Evolutionary conservation across 2,113 vertebrate genomes (phyloP), one percentile per base, ranked within the genome.

Genomic region (Scortum barcoo): DNA sequence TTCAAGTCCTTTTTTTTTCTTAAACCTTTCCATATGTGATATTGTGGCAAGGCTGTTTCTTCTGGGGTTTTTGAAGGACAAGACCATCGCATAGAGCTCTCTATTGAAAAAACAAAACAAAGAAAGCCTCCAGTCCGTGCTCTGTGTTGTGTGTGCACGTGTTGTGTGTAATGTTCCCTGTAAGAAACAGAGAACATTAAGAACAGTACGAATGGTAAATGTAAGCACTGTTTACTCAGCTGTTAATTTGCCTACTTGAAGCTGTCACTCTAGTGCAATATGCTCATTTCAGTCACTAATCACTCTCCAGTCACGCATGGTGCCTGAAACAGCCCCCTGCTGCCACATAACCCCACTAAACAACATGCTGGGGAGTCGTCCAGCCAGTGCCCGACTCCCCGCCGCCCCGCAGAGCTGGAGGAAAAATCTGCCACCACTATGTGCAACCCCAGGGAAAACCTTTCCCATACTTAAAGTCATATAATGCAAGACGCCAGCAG

Each of bases 341-440:
- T 88, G 91, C 86, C 75, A 86, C 82, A 92, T 87, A 89, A 86
- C 69, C 78, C 58, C 71, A 56, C 80, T 57, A 74, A 90, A 91
- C 68, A 75, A 79, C 85, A 78, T 86, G 40, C 62, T 50, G 63
- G 79, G 83, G 91, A 89, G 51, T 74, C 72, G 54, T 88, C 60
- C 73, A 77, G 63, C 48, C 53, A 68, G 86, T 75, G 67, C 76
- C 80, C 36, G 48, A 79, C 75, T 70, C 67, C 61, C 78, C 40
- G 36, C 51, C 10, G 57, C 56, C 54, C 68, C 70, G 58, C 57
- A 8, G 66, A 86, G 76, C 79, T 54, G 70, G 44, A 72, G 80
- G 38, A 71, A 81, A 77, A 88, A 78, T 81, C 70, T 88, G 76
- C 67, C 57, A 71, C 83, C 28, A 14, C 66, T 56, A 61, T 79